Evolutionary conservation across 2,113 vertebrate species (phyloP).

Genomic region (Strigops habroptila): DNA sequence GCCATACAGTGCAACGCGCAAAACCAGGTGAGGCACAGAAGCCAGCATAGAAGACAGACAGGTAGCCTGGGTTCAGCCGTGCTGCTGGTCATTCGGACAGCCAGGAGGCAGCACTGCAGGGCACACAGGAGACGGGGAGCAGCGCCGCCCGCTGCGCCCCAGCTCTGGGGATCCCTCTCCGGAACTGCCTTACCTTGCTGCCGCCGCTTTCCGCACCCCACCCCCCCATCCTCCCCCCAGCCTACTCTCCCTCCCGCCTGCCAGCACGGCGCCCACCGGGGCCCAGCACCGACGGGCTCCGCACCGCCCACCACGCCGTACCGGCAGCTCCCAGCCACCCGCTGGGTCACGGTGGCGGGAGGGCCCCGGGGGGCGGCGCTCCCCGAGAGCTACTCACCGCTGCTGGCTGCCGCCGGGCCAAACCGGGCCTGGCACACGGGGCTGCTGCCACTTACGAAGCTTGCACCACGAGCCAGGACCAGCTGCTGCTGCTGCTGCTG

Average conservation of each 20-base stretch:
- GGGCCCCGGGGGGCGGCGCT: neutral
- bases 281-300: no score
- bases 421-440: neutral
- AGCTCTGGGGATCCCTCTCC: neutral
- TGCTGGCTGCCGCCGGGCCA: no score
- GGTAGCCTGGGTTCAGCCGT: neutral
- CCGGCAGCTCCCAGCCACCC: neutral
- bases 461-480: constrained; percentile 10
- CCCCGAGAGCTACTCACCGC: neutral
- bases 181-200: no score
- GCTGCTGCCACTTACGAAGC: neutral
- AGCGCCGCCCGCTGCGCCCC: neutral
- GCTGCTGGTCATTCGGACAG: neutral
- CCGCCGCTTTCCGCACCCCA: no score
- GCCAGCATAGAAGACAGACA: no score
- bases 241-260: no score
- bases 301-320: neutral
- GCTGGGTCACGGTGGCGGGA: neutral
- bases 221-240: no score
- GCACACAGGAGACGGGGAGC: neutral
- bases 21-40: neutral
- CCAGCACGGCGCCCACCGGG: no score
- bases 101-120: neutral
- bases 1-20: neutral
- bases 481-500: no score